A percentile compares a stretch with the other conserved stretches of the same genome.
These are phyloP conservation scores for Ashinkailepas kermadecensis DNA, from an alignment of 2,888 invertebrate genomes.

Conservation along the genomic window DNA sequence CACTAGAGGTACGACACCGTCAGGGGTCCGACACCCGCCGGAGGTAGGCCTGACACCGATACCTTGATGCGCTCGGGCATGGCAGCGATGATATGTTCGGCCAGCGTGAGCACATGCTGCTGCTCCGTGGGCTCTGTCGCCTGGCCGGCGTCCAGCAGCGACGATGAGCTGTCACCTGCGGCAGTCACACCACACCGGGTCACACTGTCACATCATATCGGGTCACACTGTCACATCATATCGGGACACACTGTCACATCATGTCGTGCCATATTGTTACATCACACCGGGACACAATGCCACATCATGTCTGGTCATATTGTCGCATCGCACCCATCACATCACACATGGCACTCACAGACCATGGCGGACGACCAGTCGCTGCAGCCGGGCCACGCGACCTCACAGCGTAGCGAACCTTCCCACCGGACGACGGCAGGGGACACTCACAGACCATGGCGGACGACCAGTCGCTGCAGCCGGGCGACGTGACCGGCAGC, in stretches of 20 bases:
- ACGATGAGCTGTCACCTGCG: not conserved
- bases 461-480: constrained; percentile 11
- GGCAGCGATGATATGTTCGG: constrained; percentile 96
- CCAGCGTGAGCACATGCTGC: constrained; percentile 67
- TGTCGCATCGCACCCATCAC: too few species aligned
- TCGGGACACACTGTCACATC: too few species aligned
- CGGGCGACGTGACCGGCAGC: not conserved
- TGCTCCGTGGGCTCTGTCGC: constrained; percentile 27
- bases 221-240: not conserved
- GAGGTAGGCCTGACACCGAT: constrained; percentile 27
- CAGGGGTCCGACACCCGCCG: too few species aligned
- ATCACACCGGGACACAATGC: too few species aligned
- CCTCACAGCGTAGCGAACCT: not conserved
- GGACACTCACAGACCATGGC: not conserved
- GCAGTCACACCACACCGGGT: not conserved
- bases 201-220: not conserved
- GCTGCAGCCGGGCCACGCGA: not conserved
- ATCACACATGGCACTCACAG: too few species aligned
- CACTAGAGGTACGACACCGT: too few species aligned
- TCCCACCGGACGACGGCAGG: too few species aligned
- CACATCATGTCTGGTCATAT: too few species aligned
- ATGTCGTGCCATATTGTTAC: too few species aligned
- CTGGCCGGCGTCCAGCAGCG: not conserved
- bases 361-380: not conserved
- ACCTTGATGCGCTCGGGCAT: constrained; percentile 97